Conservation (phyloP, 2,888 invertebrate genomes). For the Rotaria socialis region DNA sequence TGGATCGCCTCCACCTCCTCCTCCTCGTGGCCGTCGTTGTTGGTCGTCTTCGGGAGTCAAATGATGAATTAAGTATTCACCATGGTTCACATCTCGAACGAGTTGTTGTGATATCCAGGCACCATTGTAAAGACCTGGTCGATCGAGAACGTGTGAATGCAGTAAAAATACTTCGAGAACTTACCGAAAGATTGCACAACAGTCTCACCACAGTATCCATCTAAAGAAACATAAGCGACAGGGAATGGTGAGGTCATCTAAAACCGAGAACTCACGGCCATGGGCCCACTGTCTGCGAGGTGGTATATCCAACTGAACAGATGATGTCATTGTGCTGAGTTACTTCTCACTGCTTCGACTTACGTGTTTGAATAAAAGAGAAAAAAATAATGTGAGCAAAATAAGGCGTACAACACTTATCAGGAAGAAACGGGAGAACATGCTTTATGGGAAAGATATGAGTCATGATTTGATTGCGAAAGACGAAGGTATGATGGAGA, state of each 20-base stretch:
- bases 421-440: not conserved
- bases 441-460: not conserved
- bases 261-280: not conserved
- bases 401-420: not conserved
- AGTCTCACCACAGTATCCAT: not conserved
- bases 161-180: not conserved
- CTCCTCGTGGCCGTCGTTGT: not conserved
- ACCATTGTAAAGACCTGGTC: not conserved
- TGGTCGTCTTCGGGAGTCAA: not conserved
- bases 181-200: not conserved
- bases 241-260: not conserved
- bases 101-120: not conserved
- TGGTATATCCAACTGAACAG: slow-evolving; percentile 1
- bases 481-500: too few relatives aligned
- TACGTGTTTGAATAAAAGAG: not conserved
- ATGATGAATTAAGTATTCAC: slow-evolving; percentile 14
- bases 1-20: slow-evolving; percentile 1
- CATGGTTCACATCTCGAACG: not conserved
- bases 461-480: not conserved
- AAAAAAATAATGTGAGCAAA: not conserved
- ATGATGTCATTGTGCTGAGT: not conserved
- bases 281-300: not conserved
- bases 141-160: not conserved
- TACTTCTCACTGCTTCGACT: not conserved
- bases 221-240: not conserved